Evolutionary conservation across 2,888 invertebrate species (phyloP).

Genomic region (Arenicola marina): DNA sequence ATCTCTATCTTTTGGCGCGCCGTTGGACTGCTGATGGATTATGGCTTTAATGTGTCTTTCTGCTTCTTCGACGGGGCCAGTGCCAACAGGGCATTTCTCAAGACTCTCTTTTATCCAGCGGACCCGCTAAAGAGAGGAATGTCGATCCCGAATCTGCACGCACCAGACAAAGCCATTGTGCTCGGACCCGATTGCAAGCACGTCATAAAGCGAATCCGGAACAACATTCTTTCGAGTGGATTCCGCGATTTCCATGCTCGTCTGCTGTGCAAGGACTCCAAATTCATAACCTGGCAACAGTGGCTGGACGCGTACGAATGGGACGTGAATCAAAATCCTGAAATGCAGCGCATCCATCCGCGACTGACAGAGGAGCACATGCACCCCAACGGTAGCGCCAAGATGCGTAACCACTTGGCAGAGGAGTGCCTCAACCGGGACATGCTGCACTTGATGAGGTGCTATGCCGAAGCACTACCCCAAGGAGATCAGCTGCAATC

Average conservation of each 20-base stretch:
- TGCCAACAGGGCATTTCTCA: not conserved
- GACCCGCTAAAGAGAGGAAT: not conserved
- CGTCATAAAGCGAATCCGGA: not conserved
- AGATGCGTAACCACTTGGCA: not conserved
- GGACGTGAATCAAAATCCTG: not conserved
- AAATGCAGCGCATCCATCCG: not conserved
- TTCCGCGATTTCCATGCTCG: not conserved
- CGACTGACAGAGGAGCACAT: not conserved
- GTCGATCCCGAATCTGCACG: not conserved
- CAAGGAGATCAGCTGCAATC: too few species aligned
- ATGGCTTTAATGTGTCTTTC: not conserved
- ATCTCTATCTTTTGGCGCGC: not conserved
- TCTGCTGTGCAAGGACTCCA: not conserved
- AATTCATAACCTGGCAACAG: not conserved
- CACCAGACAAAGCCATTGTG: too few species aligned
- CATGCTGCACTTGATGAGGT: not conserved
- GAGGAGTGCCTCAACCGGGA: not conserved
- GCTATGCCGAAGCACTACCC: too few species aligned
- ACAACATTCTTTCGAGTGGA: not conserved
- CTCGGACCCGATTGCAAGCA: too few species aligned
- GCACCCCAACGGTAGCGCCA: not conserved
- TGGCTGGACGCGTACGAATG: not conserved
- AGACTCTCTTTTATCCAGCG: not conserved
- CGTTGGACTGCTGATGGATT: not conserved
- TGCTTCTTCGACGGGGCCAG: not conserved